These are phyloP conservation scores for Lytechinus pictus DNA, from an alignment of 35 echinoderm and acorn worm species.

Conservation along the genomic window DNA sequence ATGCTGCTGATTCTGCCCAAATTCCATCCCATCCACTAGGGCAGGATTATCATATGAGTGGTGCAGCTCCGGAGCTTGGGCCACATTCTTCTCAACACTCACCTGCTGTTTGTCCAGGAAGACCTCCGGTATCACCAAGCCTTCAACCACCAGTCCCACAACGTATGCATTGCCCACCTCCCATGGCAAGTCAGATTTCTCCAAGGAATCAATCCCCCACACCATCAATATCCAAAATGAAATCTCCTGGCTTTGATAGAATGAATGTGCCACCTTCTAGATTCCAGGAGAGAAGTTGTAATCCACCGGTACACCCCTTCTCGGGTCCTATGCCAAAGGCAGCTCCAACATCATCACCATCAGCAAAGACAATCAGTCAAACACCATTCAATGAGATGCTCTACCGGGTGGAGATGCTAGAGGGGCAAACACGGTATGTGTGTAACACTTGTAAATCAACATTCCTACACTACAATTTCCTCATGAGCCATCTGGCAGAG, in stretches of 20 bases:
- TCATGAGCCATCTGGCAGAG: conserved; percentile 35
- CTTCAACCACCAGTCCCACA: neutral
- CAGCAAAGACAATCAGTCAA: conserved; percentile 37
- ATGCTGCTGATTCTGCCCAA: neutral
- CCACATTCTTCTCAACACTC: neutral
- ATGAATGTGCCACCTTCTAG: neutral
- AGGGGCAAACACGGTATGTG: conserved; percentile 31
- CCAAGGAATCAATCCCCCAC: neutral
- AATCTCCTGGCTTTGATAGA: neutral
- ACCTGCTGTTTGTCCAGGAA: neutral
- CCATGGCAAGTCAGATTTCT: neutral
- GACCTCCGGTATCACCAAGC: neutral
- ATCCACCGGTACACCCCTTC: neutral
- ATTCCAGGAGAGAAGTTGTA: neutral
- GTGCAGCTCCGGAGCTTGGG: neutral
- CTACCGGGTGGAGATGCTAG: neutral
- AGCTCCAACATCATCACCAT: neutral
- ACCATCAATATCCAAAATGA: neutral
- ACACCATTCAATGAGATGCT: conserved; percentile 43
- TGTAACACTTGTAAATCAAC: conserved; percentile 40
- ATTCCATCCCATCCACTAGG: neutral
- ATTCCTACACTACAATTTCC: conserved; percentile 51
- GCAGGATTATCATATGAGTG: neutral
- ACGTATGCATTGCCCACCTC: neutral
- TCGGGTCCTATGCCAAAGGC: neutral